Evolutionary conservation across 92 coral and sea anemone species (phyloP).

Genomic region (Phymanthus crucifer): DNA sequence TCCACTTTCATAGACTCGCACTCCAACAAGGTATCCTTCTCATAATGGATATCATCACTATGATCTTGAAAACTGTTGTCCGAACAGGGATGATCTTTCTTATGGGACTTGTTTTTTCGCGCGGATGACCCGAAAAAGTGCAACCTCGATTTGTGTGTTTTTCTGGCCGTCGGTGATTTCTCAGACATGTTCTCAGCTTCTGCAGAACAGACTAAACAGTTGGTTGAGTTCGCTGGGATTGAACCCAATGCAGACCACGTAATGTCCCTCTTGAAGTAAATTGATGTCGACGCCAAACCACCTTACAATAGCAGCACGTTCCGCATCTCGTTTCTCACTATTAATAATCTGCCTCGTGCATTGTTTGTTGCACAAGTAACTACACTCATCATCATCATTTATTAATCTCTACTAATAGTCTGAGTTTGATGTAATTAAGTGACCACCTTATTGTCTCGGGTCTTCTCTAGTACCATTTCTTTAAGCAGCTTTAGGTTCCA

Average conservation of each 20-base stretch:
- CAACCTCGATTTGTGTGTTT: slow-evolving; percentile 8
- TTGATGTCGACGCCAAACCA: background rate
- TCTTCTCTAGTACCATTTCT: background rate
- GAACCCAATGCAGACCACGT: background rate
- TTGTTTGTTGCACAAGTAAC: background rate
- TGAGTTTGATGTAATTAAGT: background rate
- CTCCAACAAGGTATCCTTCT: slow-evolving; percentile 14
- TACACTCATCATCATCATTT: background rate
- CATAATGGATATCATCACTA: slow-evolving; percentile 6
- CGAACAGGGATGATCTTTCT: background rate
- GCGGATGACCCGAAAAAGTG: slow-evolving; percentile 14
- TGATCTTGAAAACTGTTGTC: background rate
- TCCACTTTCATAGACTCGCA: background rate
- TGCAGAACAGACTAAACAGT: background rate
- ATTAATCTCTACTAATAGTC: background rate
- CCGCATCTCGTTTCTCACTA: background rate
- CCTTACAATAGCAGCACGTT: background rate
- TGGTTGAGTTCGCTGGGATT: background rate
- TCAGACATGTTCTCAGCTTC: slow-evolving; percentile 6
- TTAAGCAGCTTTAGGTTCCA: background rate
- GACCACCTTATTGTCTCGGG: background rate
- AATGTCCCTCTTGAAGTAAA: background rate
- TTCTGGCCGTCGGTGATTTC: slow-evolving; percentile 8
- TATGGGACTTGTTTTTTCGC: slow-evolving; percentile 4
- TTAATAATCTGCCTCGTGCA: background rate